phyloP scores from a whole-genome alignment of 2,797 vertebrate species.

The Onychomys leucogaster region DNA sequence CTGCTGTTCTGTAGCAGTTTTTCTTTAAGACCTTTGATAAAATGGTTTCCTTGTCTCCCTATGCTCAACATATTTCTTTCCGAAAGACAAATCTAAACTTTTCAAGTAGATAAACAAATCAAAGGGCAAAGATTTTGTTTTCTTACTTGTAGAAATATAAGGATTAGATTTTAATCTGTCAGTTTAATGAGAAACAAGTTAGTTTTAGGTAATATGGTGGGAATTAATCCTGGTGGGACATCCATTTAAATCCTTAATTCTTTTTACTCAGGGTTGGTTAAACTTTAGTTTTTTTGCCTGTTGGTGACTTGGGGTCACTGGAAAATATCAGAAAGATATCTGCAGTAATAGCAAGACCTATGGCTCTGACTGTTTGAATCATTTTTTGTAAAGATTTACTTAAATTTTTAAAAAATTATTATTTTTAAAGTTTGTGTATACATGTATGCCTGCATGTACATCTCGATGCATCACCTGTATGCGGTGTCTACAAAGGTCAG shows the following conservation, averaged over 20 bases:
- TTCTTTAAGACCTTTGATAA: background rate
- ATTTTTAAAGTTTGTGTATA: background rate
- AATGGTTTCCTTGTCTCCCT: slow-evolving; percentile 23
- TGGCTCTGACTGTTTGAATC: background rate
- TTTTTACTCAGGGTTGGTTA: background rate
- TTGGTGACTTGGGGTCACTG: background rate
- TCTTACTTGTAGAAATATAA: slow-evolving; percentile 54
- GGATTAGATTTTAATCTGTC: slow-evolving; percentile 59
- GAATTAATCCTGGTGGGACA: background rate
- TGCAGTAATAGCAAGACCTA: background rate
- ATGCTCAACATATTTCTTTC: slow-evolving; percentile 1
- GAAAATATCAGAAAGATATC: background rate
- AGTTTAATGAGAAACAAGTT: slow-evolving; percentile 64
- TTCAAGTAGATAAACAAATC: background rate
- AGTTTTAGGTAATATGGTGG: background rate
- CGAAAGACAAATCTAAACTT: background rate
- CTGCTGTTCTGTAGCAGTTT: background rate
- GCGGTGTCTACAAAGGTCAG: background rate
- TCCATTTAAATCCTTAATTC: background rate
- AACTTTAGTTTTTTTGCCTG: background rate
- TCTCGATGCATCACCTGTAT: background rate
- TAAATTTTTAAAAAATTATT: background rate
- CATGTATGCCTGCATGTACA: background rate
- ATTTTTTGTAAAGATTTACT: background rate
- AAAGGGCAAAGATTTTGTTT: slow-evolving; percentile 10